Evolutionary conservation across 92 coral and sea anemone genomes (phyloP).

Genomic region (Epizoanthus scotinus): DNA sequence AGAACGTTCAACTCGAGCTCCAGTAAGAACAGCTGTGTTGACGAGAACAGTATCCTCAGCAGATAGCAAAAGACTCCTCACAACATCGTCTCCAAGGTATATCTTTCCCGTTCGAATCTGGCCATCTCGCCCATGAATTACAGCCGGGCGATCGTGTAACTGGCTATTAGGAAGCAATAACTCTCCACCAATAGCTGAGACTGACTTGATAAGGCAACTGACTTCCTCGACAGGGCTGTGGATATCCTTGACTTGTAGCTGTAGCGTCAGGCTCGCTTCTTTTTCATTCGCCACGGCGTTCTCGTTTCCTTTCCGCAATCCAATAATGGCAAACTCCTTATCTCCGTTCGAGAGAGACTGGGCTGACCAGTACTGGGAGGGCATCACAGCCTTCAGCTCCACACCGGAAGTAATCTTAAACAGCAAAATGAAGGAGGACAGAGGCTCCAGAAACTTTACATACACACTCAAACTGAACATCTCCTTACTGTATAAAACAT

Average conservation of each 20-base stretch:
- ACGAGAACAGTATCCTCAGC: conserved; percentile 41
- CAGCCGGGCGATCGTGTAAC: conserved; percentile 7
- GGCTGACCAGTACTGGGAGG: conserved; percentile 31
- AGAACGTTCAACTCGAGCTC: conserved; percentile 29
- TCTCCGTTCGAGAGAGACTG: conserved; percentile 42
- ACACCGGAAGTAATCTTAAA: conserved; percentile 48
- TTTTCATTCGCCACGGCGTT: neutral
- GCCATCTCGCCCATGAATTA: conserved; percentile 48
- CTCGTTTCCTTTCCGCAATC: conserved; percentile 18
- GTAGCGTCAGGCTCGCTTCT: conserved; percentile 11
- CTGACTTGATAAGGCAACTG: conserved; percentile 11
- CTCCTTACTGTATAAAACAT: conserved; percentile 29
- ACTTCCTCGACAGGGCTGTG: conserved; percentile 35
- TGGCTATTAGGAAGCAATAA: conserved; percentile 15
- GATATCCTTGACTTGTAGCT: conserved; percentile 23
- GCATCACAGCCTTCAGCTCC: conserved; percentile 25
- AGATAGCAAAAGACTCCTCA: conserved; percentile 35
- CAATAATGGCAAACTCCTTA: conserved; percentile 45
- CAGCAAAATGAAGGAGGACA: conserved; percentile 39
- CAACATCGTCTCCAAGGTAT: conserved; percentile 32
- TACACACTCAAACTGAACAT: conserved; percentile 25
- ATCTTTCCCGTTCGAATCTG: conserved; percentile 32
- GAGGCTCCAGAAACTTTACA: conserved; percentile 27
- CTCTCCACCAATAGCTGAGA: conserved; percentile 34
- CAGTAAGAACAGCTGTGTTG: conserved; percentile 55